Percentiles rank a stretch among this genome's conserved stretches.
Evolutionary conservation across 2,888 invertebrate genomes (phyloP).

Genomic region (Zaprionus lineosus): DNA sequence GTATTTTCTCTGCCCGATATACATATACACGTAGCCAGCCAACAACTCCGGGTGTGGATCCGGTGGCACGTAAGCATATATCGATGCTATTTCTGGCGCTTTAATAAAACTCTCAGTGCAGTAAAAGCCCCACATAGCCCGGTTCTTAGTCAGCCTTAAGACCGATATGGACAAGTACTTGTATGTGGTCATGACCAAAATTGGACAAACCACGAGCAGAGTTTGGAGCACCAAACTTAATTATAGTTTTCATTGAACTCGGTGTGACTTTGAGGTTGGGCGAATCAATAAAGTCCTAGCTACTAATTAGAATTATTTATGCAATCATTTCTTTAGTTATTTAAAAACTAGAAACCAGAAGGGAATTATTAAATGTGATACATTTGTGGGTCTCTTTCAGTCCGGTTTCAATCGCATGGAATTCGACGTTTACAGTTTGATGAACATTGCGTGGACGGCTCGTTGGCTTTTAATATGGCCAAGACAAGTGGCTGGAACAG

Average conservation of each 20-base stretch:
- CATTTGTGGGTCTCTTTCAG: too few species aligned
- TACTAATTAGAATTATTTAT: too few species aligned
- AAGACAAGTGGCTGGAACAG: conserved; percentile 21
- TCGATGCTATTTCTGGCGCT: conserved; percentile 22
- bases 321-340: too few species aligned
- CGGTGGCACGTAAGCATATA: conserved; percentile 56
- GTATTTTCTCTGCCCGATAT: conserved; percentile 8
- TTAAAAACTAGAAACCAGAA: too few species aligned
- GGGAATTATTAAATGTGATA: too few species aligned
- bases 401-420: too few species aligned
- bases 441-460: conserved; percentile 22
- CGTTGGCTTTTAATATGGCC: conserved; percentile 27
- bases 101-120: neutral
- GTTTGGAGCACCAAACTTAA: neutral
- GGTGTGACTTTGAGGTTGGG: too few species aligned
- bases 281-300: too few species aligned
- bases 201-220: conserved; percentile 2
- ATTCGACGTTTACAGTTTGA: conserved; percentile 2
- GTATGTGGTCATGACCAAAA: conserved; percentile 32
- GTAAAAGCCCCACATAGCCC: conserved; percentile 1
- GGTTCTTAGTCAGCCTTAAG: conserved; percentile 11
- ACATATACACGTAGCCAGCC: too few species aligned
- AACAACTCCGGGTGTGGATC: too few species aligned
- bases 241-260: too few species aligned
- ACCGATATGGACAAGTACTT: too few species aligned